Evolutionary conservation across 2,888 invertebrate genomes (phyloP), one percentile per base, ranked within the genome.

Genomic region (Latheticus oryzae): DNA sequence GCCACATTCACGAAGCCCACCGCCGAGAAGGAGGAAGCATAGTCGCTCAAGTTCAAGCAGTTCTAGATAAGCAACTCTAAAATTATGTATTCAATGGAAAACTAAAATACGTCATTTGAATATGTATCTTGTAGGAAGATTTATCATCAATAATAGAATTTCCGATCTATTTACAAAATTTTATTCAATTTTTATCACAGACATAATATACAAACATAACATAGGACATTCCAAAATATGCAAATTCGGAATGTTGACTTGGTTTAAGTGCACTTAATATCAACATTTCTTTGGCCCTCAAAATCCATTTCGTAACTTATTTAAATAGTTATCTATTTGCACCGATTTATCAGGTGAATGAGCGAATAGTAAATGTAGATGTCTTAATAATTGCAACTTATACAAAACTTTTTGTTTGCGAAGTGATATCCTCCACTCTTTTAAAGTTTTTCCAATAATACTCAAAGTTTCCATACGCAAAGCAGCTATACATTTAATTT

Each of bases 1-100:
- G 55, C 84, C 80, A 2, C 81, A 82, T 55, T 82, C 82, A 1
- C 78, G 84, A 47, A 83, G 83, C 61, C 84, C 85, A 12, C 82
- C 84, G 2, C 80, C 80, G 48, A 82, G 87, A 60, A 86, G 87
- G 70, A 85, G 87, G 70, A 85, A 87, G 72, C 87, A 87, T 74
- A 86, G 86, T 76, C 84, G 88, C 76, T 88, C 88, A 63, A 88
- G 88, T 70, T 88, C 89, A 59, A 89, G 88, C 77, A 88, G 88
- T 76, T 88, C 88, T 67, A 85, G 88, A 80, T 88, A n/a, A n/a
- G n/a, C n/a, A n/a, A n/a, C n/a, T n/a, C n/a, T n/a, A n/a, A n/a
- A n/a, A n/a, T n/a, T n/a, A n/a, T n/a, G n/a, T n/a, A n/a, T n/a
- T n/a, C n/a, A n/a, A n/a, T n/a, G n/a, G n/a, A n/a, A n/a, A n/a